Conservation (phyloP, 92 coral and sea anemone species). For the Epizoanthus rinbou region DNA sequence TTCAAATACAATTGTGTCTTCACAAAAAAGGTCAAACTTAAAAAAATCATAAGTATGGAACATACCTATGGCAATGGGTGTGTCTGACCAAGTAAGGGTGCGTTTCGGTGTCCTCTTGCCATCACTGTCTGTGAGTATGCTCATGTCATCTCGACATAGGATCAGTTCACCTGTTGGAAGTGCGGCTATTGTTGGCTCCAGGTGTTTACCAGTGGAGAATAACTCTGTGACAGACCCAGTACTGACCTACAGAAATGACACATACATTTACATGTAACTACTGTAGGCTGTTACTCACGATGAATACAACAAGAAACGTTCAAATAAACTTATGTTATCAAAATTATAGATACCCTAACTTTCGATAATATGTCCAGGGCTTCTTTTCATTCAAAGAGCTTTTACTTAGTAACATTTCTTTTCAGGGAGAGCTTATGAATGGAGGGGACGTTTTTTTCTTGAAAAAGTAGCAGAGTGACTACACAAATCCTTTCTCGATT, state of each 20-base stretch:
- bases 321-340: neutral
- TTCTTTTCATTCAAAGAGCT: no score
- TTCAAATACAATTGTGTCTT: no score
- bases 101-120: slow-evolving; percentile 88
- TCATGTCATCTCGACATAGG: slow-evolving; percentile 97
- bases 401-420: no score
- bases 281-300: no score
- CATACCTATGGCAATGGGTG: slow-evolving; percentile 90
- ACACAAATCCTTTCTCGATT: no score
- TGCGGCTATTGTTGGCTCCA: slow-evolving; percentile 95
- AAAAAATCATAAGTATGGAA: no score
- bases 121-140: slow-evolving; percentile 92
- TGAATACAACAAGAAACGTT: neutral
- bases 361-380: no score
- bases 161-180: slow-evolving; percentile 87
- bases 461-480: neutral
- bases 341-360: neutral
- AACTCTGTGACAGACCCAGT: slow-evolving; percentile 87
- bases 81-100: slow-evolving; percentile 94
- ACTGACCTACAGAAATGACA: slow-evolving; percentile 56
- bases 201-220: slow-evolving; percentile 91
- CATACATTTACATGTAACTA: neutral
- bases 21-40: no score
- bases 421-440: no score
- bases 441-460: no score